Base-by-base conservation (phyloP, 2,797 vertebrate genomes). In the Chrysocyon brachyurus region DNA sequence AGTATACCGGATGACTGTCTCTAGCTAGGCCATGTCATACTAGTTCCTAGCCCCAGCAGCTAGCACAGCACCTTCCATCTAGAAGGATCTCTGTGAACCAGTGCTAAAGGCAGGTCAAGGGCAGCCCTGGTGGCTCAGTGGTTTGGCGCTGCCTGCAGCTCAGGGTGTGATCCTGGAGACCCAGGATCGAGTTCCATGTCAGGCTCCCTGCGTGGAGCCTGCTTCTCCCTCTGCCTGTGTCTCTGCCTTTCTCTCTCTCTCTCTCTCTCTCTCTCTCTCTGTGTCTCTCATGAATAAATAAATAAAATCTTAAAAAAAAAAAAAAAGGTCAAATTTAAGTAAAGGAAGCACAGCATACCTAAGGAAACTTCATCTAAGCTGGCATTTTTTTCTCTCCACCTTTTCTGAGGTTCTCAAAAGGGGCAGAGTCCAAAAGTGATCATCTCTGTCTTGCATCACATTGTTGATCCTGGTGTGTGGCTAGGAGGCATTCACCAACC, bases 391-490 rank as follows among this genome's bases (percentile, higher is more conserved):
- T 81, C 78, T 94, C 85, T 78, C n/a, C 14, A n/a, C 31, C n/a
- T 95, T 97, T 82, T 61, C 84, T 59, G 28, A 54, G 33, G 31
- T 77, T 93, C 84, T 97, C 66, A 26, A 64, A 97, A 87, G 15
- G 56, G 26, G 26, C 52, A 33, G 56, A 63, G 87, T 85, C 90
- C 61, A 26, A 86, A 57, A 26, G 56, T n/a, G 56, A 57, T 46
- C 4, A 78, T 36, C 66, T 85, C 63, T 84, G 6, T 66, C 56
- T 79, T 52, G 8, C 4, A 21, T 73, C 24, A 4, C 15, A 19
- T 52, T 17, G 16, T 85, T 93, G 57, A 82, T 87, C 54, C 79
- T 2, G 11, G 22, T 57, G 9, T 63, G 68, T 56, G 26, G 33
- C 2, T 1, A 12, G 68, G 75, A 90, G 49, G 54, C 36, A 22